phyloP scores from a whole-genome alignment of 1,140 invertebrate species.

The Idris sp. region DNA sequence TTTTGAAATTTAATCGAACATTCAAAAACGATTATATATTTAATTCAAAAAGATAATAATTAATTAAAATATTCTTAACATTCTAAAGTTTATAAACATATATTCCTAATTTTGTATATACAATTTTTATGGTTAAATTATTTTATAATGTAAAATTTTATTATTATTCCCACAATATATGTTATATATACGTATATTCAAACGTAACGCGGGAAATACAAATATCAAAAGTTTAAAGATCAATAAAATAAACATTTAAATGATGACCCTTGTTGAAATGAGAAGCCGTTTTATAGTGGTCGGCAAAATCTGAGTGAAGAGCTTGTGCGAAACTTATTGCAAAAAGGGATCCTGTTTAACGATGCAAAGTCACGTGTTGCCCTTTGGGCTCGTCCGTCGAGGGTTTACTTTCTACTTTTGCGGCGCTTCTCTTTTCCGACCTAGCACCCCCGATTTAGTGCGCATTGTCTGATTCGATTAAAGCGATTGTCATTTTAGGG shows the following conservation, averaged over 20 bases:
- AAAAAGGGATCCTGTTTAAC: constrained; percentile 41
- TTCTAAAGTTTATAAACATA: no score
- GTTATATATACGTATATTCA: no score
- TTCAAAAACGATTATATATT: no score
- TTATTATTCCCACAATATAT: no score
- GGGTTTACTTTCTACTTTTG: constrained; percentile 67
- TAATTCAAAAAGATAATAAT: no score
- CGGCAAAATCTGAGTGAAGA: constrained; percentile 23
- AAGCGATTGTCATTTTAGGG: constrained; percentile 69
- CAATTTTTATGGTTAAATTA: no score
- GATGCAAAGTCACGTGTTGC: constrained; percentile 74
- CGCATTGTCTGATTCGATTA: constrained; percentile 71
- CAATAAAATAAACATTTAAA: constrained; percentile 1
- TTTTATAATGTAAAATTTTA: no score
- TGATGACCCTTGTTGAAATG: constrained; percentile 8
- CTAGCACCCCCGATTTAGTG: constrained; percentile 66
- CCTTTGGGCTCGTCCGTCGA: constrained; percentile 56
- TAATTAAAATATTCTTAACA: no score
- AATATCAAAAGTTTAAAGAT: no score
- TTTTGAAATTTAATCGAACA: no score
- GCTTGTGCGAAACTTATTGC: constrained; percentile 27
- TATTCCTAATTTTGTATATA: no score
- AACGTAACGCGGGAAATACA: no score
- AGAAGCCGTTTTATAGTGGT: constrained; percentile 16
- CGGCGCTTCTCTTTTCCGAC: constrained; percentile 65